Evolutionary conservation across 2,113 vertebrate genomes (phyloP), one percentile per base, ranked within the genome.

Genomic region (Neodon shergylaensis): DNA sequence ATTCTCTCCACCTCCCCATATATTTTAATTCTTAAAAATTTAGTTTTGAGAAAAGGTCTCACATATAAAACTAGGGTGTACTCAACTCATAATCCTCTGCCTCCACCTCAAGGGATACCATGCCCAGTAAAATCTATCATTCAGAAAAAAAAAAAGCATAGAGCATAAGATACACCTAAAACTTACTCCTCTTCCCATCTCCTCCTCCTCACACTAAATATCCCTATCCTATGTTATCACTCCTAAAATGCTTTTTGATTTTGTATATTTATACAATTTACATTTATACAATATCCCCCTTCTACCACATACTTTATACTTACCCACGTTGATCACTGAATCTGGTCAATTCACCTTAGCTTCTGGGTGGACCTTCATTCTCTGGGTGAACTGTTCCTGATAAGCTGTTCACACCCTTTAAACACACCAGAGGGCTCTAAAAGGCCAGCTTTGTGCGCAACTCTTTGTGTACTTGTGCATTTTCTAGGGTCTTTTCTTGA

Each of bases 401-500:
- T 7, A 77, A 77, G 63, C 9, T 54, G 68, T 52, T 96, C 86
- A 39, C 94, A 84, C 12, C 85, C 88, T 94, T 90, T 94, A 63
- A 87, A 94, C 17, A 66, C 74, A 92, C 63, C 73, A 68, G 19
- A 66, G 13, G 66, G 58, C n/a, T 31, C 17, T 82, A 93, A 90
- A 58, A 72, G 17, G 89, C 73, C 83, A 82, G 90, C 90, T 84
- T 92, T 70, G 70, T 83, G 31, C 77, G 9, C 83, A 87, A 65
- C 22, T 94, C 79, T 66, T 90, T 79, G 49, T 94, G 81, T 88
- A 58, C 17, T 66, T 66, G 81, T 78, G 33, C 73, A 82, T 88
- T 95, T 86, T 95, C 81, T 96, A 91, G 72, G 73, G 95, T 44
- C 82, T 95, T 88, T 94, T 79, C 81, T 95, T 94, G 68, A 91